Evolutionary conservation across 1,140 invertebrate species (phyloP).

Genomic region (Lasaia peninsularis): DNA sequence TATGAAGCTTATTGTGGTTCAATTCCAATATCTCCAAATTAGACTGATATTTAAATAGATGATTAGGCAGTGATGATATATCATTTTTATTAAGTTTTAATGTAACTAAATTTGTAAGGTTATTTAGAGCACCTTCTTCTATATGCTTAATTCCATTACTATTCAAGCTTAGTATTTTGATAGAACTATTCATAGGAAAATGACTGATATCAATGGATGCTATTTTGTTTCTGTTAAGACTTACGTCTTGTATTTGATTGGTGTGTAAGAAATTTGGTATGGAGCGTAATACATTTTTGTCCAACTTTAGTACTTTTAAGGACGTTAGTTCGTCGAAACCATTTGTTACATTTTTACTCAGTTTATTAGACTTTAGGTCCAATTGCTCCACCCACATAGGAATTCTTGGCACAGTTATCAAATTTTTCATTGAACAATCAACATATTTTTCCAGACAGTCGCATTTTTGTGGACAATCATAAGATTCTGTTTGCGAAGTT

Average conservation of each 20-base stretch:
- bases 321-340: conserved; percentile 50
- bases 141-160: conserved; percentile 85
- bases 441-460: conserved; percentile 78
- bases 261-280: conserved; percentile 71
- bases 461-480: conserved; percentile 78
- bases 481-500: conserved; percentile 57
- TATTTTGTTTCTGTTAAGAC: conserved; percentile 82
- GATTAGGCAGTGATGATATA: conserved; percentile 82
- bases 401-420: conserved; percentile 78
- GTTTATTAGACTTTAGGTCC: conserved; percentile 75
- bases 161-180: conserved; percentile 80
- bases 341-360: conserved; percentile 53
- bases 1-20: conserved; percentile 87
- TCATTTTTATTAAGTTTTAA: conserved; percentile 91
- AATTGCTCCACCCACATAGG: conserved; percentile 80
- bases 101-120: conserved; percentile 84
- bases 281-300: conserved; percentile 70
- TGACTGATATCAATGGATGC: conserved; percentile 77
- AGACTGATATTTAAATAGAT: conserved; percentile 83
- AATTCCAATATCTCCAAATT: conserved; percentile 88
- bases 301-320: conserved; percentile 75
- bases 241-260: conserved; percentile 71
- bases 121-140: conserved; percentile 83
- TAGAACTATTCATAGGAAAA: conserved; percentile 78
- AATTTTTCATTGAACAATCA: conserved; percentile 79